phyloP scores from a whole-genome alignment of 2,113 vertebrate genomes.

The Sakesphorus luctuosus region DNA sequence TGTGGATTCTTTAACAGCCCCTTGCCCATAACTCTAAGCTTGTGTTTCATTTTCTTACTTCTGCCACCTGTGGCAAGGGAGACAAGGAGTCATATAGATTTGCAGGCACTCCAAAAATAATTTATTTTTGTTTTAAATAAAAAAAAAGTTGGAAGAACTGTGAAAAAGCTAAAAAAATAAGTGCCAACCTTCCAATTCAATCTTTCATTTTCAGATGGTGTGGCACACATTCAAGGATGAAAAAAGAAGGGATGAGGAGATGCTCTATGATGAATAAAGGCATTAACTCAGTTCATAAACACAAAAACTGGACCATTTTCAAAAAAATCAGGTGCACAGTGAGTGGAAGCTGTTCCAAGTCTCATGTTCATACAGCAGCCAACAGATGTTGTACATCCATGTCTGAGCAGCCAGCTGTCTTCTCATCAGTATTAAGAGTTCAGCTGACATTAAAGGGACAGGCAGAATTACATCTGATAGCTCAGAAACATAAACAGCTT shows the following conservation, averaged over 20 bases:
- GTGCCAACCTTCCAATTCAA: neutral
- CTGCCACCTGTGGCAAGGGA: neutral
- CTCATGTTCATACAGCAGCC: constrained; percentile 11
- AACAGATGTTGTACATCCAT: constrained; percentile 44
- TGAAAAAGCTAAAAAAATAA: neutral
- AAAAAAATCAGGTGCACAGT: constrained; percentile 61
- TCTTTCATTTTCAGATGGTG: constrained; percentile 14
- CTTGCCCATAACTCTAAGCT: neutral
- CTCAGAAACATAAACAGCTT: neutral
- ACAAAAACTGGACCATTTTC: constrained; percentile 51
- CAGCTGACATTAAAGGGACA: constrained; percentile 29
- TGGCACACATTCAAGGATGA: constrained; percentile 24
- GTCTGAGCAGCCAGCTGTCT: constrained; percentile 54
- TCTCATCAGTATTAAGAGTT: constrained; percentile 17
- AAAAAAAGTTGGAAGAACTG: neutral
- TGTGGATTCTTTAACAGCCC: neutral
- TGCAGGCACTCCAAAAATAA: neutral
- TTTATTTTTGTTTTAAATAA: neutral
- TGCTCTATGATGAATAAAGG: neutral
- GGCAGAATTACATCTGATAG: neutral
- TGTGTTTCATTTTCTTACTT: neutral
- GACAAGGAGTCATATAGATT: neutral
- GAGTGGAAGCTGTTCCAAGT: constrained; percentile 42
- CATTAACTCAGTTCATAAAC: constrained; percentile 32
- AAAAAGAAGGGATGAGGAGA: constrained; percentile 6